Base-by-base conservation (phyloP, 2,113 vertebrate genomes). In the Diadophis punctatus region DNA sequence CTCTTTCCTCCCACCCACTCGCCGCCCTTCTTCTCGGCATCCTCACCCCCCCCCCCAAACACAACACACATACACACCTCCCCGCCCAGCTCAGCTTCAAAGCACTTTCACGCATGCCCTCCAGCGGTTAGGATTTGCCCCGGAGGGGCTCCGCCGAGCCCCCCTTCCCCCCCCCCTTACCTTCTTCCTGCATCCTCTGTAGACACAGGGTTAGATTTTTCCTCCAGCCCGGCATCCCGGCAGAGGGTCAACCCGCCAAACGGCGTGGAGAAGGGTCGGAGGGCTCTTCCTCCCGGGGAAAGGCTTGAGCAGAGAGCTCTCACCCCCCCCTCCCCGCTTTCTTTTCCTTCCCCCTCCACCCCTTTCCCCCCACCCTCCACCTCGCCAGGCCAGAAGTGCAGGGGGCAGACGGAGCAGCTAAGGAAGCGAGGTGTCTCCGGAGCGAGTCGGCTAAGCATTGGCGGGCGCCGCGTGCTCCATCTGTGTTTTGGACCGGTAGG, bases 151-250 rank as follows among this genome's bases (percentile, higher is more conserved):
- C n/a, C 68, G 22, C 90, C n/a, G 3, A 27, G 2, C 25, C 84
- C 10, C 58, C 18, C 4, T 11, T n/a, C n/a, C 86, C 8, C 68
- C 52, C 52, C 16, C 52, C 18, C 97, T 97, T 98, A 98, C 98
- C 98, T 94, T 98, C 98, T 91, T 98, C 98, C 89, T 98, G 98
- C 96, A 98, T 97, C 94, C 97, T 97, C 98, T 98, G 98, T 97
- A 98, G 96, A 92, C 98, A 98, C 93, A 98, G 93, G 96, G 97
- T 96, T 94, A 98, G 97, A 96, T 98, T 98, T 95, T 97, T 98
- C 95, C 98, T 98, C 98, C 98, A 98, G 96, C 98, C 97, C 88
- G 98, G 98, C 98, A 98, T 98, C 94, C 95, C 96, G 92, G 95
- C 95, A 4, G 89, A 92, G 93, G 95, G 92, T 14, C 49, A 51